A percentile compares a stretch with the other conserved stretches of the same genome.
These are phyloP conservation scores for Nannospalax galili DNA, from an alignment of 2,113 vertebrate genomes.

Conservation along the genomic window DNA sequence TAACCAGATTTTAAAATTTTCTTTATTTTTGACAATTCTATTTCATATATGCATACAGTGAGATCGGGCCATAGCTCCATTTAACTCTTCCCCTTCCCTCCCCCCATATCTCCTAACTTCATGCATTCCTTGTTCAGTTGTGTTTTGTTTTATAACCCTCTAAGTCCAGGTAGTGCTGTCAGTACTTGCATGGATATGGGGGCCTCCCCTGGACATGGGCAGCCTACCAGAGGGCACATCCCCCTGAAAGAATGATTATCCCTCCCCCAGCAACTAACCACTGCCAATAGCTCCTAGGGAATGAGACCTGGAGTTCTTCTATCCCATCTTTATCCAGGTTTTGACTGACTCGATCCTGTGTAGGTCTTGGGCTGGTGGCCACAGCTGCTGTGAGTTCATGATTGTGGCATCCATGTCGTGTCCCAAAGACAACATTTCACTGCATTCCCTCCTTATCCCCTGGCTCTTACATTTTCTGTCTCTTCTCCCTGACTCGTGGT, in stretches of 20 bases:
- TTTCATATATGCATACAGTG: background rate
- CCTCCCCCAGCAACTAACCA: too few species aligned
- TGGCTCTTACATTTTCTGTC: background rate
- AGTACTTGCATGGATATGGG: background rate
- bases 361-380: background rate
- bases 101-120: background rate
- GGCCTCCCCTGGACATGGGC: too few species aligned
- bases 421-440: background rate
- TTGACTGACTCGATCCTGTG: background rate
- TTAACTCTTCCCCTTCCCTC: background rate
- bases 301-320: too few species aligned
- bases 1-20: background rate
- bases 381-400: background rate
- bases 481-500: too few species aligned
- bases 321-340: too few species aligned
- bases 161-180: background rate
- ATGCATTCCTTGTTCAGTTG: background rate
- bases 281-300: background rate
- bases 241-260: background rate
- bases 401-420: too few species aligned
- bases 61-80: background rate
- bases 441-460: background rate
- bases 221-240: background rate
- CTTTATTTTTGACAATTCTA: background rate
- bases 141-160: background rate